A percentile compares a stretch with the other conserved stretches of the same genome.
Evolutionary conservation across 2,113 vertebrate species (phyloP).

Genomic region (Dipodomys merriami): DNA sequence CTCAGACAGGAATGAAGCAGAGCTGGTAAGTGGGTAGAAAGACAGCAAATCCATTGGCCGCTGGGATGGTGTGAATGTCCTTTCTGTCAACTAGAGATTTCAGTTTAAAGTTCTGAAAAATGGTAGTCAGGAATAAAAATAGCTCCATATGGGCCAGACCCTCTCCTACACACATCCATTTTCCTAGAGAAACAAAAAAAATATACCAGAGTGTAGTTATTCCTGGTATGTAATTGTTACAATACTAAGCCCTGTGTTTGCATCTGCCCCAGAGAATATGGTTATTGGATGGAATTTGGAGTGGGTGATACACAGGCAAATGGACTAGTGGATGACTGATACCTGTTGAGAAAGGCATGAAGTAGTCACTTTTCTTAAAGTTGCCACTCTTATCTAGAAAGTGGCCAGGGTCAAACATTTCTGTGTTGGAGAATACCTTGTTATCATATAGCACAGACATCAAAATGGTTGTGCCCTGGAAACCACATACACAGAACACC

Average conservation of each 20-base stretch:
- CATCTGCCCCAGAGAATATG: not conserved
- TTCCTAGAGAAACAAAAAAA: slow-evolving; percentile 56
- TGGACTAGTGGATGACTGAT: not conserved
- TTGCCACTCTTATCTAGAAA: not conserved
- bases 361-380: not conserved
- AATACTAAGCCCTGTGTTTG: too few relatives aligned
- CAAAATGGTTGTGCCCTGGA: too few relatives aligned
- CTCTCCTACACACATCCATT: slow-evolving; percentile 65
- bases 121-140: slow-evolving; percentile 64
- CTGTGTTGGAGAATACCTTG: too few relatives aligned
- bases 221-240: too few relatives aligned
- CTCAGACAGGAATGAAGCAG: slow-evolving; percentile 54
- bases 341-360: not conserved
- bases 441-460: too few relatives aligned
- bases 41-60: not conserved
- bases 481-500: too few relatives aligned
- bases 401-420: not conserved
- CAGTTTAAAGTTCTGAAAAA: slow-evolving; percentile 67
- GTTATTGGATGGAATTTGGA: not conserved
- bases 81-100: slow-evolving; percentile 43
- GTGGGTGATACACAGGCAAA: not conserved
- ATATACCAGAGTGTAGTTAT: too few relatives aligned
- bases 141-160: slow-evolving; percentile 55
- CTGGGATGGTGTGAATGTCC: not conserved
- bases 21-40: not conserved